Conservation (phyloP, 53 echinoderm and acorn worm species). For the Actinopyga echinites region DNA sequence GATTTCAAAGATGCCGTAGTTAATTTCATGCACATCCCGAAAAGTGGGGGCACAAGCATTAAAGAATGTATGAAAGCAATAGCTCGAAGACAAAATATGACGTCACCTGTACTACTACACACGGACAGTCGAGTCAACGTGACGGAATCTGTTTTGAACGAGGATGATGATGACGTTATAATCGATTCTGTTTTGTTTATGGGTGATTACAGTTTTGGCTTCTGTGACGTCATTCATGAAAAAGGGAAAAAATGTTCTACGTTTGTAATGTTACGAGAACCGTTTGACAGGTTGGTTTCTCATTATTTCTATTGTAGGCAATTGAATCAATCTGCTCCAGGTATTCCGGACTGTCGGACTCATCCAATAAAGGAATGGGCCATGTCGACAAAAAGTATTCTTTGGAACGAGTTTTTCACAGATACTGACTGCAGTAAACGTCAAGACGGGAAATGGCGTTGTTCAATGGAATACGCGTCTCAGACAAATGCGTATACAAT, state of each 20-base stretch:
- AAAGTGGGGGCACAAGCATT: conserved; percentile 24
- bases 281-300: conserved; percentile 22
- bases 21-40: conserved; percentile 28
- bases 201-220: conserved; percentile 35
- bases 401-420: conserved; percentile 36
- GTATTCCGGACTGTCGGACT: conserved; percentile 6
- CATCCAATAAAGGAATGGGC: conserved; percentile 7
- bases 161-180: background rate
- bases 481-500: background rate
- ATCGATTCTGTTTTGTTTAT: background rate
- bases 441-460: background rate
- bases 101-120: conserved; percentile 20
- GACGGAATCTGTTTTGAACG: conserved; percentile 8
- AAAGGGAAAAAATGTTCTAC: conserved; percentile 17
- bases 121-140: background rate
- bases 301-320: conserved; percentile 16
- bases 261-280: conserved; percentile 34
- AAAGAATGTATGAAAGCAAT: conserved; percentile 28
- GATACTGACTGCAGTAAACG: background rate
- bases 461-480: background rate
- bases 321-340: background rate
- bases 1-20: background rate
- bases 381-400: conserved; percentile 1
- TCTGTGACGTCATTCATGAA: conserved; percentile 21
- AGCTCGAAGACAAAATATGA: background rate